Base-by-base conservation (phyloP, 2,888 invertebrate genomes). In the Diarsia mendica region DNA sequence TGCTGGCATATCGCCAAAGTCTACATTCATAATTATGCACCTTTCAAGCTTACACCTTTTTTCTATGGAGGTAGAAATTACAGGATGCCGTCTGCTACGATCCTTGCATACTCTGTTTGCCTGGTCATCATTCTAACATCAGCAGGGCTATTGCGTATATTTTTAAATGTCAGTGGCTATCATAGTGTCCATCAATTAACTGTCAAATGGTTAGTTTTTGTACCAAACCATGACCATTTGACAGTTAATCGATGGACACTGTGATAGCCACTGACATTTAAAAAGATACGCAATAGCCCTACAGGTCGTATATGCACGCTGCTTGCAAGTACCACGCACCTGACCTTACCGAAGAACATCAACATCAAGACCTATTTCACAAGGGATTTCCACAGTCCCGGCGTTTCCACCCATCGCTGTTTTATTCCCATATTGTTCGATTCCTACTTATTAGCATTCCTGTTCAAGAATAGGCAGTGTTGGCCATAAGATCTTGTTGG, bases 401-500 rank as follows among this genome's bases (percentile, higher is more conserved):
- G 1, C 20, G 39, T 39, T n/a, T 39, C 11, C 11, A 39, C n/a
- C 8, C 23, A 2, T 1, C 2, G 8, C 8, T 28, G 15, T 8
- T 28, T 58, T 28, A 11, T 15, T 28, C 28, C 23, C 58, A 58
- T 28, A 28, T 3, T 44, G 71, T 58, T 53, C 23, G n/a, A 64
- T 61, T 18, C 61, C 15, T 20, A 75, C 33, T 61, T 46, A 49
- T 63, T 63, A 5, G n/a, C n/a, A 63, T 63, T 44, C 8, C n/a
- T 63, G 63, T n/a, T 44, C 66, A 61, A 46, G 63, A 58, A 67
- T 65, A 69, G 46, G 49, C 46, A 11, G 60, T 65, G 80, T 44
- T 67, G 15, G 44, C 53, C 55, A 55, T 49, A 77, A 73, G 67
- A 70, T 72, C 51, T 67, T 23, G 58, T 55, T 81, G 81, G 82